Base-by-base conservation (phyloP, 2,888 invertebrate genomes). In the Hydroisotoma schaefferi region DNA sequence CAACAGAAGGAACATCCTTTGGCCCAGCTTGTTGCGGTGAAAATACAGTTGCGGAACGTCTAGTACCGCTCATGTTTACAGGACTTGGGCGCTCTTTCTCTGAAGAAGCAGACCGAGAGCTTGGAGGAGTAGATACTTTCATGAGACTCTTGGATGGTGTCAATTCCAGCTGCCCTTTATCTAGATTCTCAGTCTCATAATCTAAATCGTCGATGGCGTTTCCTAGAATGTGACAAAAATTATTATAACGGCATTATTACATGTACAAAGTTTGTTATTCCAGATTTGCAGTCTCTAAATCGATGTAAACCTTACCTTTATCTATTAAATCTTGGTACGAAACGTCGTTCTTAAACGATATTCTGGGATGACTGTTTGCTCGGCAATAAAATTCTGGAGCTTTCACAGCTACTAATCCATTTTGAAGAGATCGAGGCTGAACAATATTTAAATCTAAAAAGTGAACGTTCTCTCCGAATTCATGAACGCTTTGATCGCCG, bases 401-500 rank as follows among this genome's bases (percentile, higher is more conserved):
- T 40, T 59, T 51, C 33, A 71, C 60, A 3, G 84, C 82, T 48
- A 91, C 86, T 70, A 85, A 82, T 70, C 88, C 87, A 75, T 92
- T 90, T 78, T 94, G 93, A 63, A 94, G 80, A 2, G 91, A 90
- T 78, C 90, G 91, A 27, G 90, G 90, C 75, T 92, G 90, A 63
- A 93, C 88, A 65, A 90, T 82, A 77, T 87, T 87, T 81, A 92
- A 82, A 59, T 81, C 79, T 28, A 85, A 78, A 4, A 81, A 71
- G 47, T 71, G 68, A 38, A 69, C 65, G 25, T 67, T 69, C 23
- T 67, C 48, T 25, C 69, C 64, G 26, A 44, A 20, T 20, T 53
- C 55, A 27, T 64, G 60, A n/a, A 68, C 60, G 8, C 68, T 66
- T 18, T 52, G 56, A 43, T 61, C 67, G 26, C 65, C 63, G 15